phyloP scores from a whole-genome alignment of 2,888 invertebrate species.

The Noctua comes region DNA sequence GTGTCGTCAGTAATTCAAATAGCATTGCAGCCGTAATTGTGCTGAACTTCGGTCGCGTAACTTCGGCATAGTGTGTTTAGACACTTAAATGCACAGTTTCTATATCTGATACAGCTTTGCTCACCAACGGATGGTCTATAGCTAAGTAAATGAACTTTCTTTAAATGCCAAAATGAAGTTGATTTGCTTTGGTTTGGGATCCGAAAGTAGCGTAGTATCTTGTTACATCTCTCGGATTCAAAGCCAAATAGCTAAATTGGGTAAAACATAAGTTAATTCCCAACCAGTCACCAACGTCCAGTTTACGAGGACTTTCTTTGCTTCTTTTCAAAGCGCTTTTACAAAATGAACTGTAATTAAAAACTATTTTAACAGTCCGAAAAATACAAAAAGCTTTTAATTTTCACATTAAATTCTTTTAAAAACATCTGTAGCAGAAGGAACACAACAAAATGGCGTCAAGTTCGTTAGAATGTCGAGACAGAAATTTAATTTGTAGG shows the following conservation, averaged over 20 bases:
- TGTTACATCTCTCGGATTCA: neutral
- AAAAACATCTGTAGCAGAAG: neutral
- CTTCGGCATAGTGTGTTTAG: no score
- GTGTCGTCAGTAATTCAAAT: no score
- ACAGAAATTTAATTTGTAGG: constrained; percentile 18
- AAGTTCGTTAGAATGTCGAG: constrained; percentile 15
- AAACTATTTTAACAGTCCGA: neutral
- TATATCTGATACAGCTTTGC: neutral
- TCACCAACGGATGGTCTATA: neutral
- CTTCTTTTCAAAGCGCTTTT: neutral
- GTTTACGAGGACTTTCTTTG: neutral
- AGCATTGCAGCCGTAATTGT: no score
- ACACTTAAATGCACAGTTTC: neutral
- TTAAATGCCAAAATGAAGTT: neutral
- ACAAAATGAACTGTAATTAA: neutral
- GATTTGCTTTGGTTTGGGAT: neutral
- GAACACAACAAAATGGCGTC: neutral
- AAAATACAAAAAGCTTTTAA: neutral
- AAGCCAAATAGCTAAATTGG: neutral
- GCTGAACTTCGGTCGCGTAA: no score
- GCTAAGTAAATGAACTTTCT: neutral
- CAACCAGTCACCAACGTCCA: neutral
- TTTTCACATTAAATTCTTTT: constrained; percentile 1
- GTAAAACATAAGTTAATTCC: neutral
- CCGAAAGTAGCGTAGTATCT: neutral